A percentile compares a stretch with the other conserved stretches of the same genome.
Evolutionary conservation across 2,888 invertebrate genomes (phyloP).

Genomic region (Xanthorhoe designata): DNA sequence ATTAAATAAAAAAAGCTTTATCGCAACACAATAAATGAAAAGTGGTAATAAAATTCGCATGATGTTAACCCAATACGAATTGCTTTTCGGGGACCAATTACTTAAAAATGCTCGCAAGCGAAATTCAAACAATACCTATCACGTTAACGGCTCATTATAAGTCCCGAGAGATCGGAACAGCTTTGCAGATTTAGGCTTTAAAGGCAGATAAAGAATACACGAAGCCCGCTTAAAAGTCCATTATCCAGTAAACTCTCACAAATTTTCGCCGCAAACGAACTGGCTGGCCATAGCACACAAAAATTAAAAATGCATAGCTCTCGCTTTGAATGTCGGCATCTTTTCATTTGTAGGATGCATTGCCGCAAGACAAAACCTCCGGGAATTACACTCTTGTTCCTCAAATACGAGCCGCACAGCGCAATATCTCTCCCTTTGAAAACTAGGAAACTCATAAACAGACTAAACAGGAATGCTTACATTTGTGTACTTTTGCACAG

Average conservation of each 20-base stretch:
- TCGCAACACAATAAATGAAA: too few relatives aligned
- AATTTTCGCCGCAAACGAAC: constrained; percentile 56
- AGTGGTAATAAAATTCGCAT: neutral
- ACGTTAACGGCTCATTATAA: constrained; percentile 53
- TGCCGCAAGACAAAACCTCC: constrained; percentile 79
- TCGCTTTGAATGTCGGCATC: constrained; percentile 72
- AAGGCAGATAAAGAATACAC: constrained; percentile 41
- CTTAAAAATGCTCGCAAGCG: constrained; percentile 54
- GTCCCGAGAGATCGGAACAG: constrained; percentile 58
- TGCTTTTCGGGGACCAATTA: constrained; percentile 45
- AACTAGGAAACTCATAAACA: constrained; percentile 76
- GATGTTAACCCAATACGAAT: neutral
- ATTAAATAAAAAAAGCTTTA: too few relatives aligned
- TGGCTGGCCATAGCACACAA: constrained; percentile 54
- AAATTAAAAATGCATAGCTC: constrained; percentile 76
- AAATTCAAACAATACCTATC: constrained; percentile 67
- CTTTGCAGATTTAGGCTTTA: constrained; percentile 42
- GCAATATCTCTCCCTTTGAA: constrained; percentile 80
- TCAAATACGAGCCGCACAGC: constrained; percentile 73
- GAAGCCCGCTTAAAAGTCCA: constrained; percentile 62
- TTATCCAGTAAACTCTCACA: constrained; percentile 55
- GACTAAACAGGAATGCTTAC: constrained; percentile 68
- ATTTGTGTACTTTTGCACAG: constrained; percentile 57
- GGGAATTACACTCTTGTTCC: constrained; percentile 80
- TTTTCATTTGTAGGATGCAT: constrained; percentile 77